A percentile compares a stretch with the other conserved stretches of the same genome.
Conservation (phyloP, 2,797 vertebrate species). For the Pseudochirops corinnae region DNA sequence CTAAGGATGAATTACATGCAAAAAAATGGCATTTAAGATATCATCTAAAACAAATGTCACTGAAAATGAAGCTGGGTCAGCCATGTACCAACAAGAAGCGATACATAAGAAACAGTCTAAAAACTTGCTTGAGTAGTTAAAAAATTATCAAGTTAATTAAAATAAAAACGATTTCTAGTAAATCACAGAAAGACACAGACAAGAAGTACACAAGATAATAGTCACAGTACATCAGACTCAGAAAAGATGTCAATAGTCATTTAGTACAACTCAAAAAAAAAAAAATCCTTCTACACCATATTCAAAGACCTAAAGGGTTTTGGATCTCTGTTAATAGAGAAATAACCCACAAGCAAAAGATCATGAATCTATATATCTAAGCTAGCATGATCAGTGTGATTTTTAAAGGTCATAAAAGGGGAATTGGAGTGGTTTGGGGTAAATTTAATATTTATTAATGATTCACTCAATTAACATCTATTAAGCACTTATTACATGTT, state of each 20-base stretch:
- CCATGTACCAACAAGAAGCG: not conserved
- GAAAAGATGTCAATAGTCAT: not conserved
- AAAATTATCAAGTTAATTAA: not conserved
- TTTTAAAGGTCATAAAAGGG: slow-evolving; percentile 27
- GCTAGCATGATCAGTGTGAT: not conserved
- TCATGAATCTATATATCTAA: not conserved
- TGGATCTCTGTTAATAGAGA: not conserved
- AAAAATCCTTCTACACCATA: not conserved
- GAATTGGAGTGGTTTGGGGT: not conserved
- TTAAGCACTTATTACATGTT: not conserved
- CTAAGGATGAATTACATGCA: not conserved
- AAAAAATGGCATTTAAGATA: not conserved
- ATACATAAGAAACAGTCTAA: not conserved
- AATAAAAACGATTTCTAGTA: not conserved
- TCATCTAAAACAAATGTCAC: not conserved
- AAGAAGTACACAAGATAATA: not conserved
- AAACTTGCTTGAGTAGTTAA: not conserved
- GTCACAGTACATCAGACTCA: not conserved
- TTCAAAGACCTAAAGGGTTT: not conserved
- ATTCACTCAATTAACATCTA: not conserved
- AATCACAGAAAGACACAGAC: not conserved
- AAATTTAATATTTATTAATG: slow-evolving; percentile 39
- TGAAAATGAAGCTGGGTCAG: not conserved
- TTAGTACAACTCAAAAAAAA: not conserved
- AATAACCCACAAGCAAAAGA: not conserved